Evolutionary conservation across 2,797 vertebrate species (phyloP), one percentile per base, ranked within the genome.

Genomic region (Prionace glauca): DNA sequence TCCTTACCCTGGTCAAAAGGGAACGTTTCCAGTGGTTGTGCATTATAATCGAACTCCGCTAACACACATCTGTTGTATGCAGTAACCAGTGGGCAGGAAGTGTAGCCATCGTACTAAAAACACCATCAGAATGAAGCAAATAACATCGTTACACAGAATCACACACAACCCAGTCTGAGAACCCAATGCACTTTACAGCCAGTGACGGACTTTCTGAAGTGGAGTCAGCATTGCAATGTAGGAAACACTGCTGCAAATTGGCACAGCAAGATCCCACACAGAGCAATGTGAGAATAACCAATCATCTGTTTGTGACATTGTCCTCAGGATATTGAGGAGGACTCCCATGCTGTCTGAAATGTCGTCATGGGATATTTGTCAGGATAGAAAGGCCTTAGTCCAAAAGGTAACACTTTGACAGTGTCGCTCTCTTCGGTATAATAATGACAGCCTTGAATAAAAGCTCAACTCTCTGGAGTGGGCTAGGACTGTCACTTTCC

Each of bases 1-100:
- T 99, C 99, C 97, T 99, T 99, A 96, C 98, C 97, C 96, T 99
- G 99, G 97, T 99, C 98, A 93, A 99, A 97, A 18, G 99, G 99
- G 96, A 99, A 99, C 0, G 99, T 99, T 97, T 99, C 99, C 96
- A 99, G 96, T 0, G 99, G 99, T 96, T 99, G 97, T 36, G 96
- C 96, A 0, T 96, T 96, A 81, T 99, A 99, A 97, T 99, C 98
- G 96, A 99, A 99, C 96, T 99, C 99, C 0, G 99, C 99, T 95
- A 99, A 97, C 96, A 99, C 98, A 11, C 99, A 99, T 0, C 98
- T 98, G 96, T 98, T 98, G 97, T 99, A 99, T 97, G 97, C 97
- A 0, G 99, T 99, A 92, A 99, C 98, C 95, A 99, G 96, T 0
- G 99, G 99, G 96, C 99, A 99, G 0, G 99, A 99, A 0, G 99